Conservation (phyloP, 2,797 vertebrate species). For the Cynopterus sphinx region DNA sequence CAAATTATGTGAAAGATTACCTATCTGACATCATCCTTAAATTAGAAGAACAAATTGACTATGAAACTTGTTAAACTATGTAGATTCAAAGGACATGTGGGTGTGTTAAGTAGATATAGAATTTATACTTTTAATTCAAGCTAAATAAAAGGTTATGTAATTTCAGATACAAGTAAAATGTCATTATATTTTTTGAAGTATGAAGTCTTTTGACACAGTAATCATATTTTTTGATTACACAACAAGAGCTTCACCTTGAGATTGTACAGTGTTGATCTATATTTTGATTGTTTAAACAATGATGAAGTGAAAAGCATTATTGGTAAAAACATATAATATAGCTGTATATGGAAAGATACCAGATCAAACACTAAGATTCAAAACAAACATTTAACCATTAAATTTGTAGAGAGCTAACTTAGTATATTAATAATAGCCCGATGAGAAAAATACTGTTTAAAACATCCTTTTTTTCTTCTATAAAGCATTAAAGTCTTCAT, state of each 20-base stretch:
- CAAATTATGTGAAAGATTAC: neutral
- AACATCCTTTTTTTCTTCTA: neutral
- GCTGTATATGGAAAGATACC: neutral
- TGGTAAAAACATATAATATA: neutral
- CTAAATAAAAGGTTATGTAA: slow-evolving; percentile 17
- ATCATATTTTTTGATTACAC: neutral
- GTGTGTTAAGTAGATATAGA: neutral
- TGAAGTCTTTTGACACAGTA: neutral
- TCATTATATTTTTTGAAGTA: neutral
- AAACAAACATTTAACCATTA: slow-evolving; percentile 21
- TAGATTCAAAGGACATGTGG: neutral
- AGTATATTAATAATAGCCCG: neutral
- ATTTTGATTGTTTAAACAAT: neutral
- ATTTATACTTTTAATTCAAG: slow-evolving; percentile 17
- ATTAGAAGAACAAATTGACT: neutral
- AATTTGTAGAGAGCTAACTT: neutral
- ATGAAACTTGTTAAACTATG: neutral
- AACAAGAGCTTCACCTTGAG: neutral
- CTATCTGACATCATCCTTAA: neutral
- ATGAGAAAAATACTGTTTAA: slow-evolving; percentile 21
- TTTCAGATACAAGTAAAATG: neutral
- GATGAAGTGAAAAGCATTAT: neutral
- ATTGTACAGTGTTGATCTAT: neutral
- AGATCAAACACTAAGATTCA: slow-evolving; percentile 7
- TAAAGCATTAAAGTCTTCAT: neutral